phyloP scores from a whole-genome alignment of 1,140 invertebrate species.

The Macrostomum lignano region DNA sequence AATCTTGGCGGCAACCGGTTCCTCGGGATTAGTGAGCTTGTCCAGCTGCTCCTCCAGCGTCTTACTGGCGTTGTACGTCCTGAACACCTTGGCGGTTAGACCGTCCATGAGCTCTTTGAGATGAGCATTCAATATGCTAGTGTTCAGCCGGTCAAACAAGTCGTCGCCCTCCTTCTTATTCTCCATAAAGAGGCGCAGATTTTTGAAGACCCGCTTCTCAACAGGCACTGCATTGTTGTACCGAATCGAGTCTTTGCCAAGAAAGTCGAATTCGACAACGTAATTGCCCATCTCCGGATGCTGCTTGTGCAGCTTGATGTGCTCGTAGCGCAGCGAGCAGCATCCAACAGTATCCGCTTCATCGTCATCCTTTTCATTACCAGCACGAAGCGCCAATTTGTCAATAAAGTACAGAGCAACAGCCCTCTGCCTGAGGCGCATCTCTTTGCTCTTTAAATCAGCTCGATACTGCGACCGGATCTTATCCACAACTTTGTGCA shows the following conservation, averaged over 20 bases:
- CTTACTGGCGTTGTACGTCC: constrained; percentile 93
- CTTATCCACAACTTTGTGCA: constrained; percentile 36
- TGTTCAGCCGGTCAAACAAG: constrained; percentile 67
- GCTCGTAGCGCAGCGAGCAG: constrained; percentile 89
- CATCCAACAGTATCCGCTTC: constrained; percentile 92
- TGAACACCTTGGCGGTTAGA: constrained; percentile 94
- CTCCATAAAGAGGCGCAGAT: constrained; percentile 83
- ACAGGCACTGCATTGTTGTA: constrained; percentile 91
- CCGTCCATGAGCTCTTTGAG: constrained; percentile 88
- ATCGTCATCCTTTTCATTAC: constrained; percentile 92
- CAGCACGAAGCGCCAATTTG: constrained; percentile 70
- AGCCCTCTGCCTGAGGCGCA: constrained; percentile 76
- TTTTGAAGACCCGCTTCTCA: constrained; percentile 91
- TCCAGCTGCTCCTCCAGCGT: constrained; percentile 85
- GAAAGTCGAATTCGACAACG: constrained; percentile 94
- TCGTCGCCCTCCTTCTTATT: constrained; percentile 80
- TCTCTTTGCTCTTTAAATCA: constrained; percentile 94
- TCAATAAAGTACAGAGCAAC: constrained; percentile 98
- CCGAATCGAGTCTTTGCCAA: constrained; percentile 68
- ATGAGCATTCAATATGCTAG: constrained; percentile 79
- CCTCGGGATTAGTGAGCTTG: constrained; percentile 47
- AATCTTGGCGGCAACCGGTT: constrained; percentile 38
- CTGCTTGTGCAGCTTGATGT: constrained; percentile 63
- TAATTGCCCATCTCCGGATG: constrained; percentile 50
- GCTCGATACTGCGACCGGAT: constrained; percentile 58